Conservation (phyloP, 2,888 invertebrate genomes). For the Bursaphelenchus okinawaensis region DNA sequence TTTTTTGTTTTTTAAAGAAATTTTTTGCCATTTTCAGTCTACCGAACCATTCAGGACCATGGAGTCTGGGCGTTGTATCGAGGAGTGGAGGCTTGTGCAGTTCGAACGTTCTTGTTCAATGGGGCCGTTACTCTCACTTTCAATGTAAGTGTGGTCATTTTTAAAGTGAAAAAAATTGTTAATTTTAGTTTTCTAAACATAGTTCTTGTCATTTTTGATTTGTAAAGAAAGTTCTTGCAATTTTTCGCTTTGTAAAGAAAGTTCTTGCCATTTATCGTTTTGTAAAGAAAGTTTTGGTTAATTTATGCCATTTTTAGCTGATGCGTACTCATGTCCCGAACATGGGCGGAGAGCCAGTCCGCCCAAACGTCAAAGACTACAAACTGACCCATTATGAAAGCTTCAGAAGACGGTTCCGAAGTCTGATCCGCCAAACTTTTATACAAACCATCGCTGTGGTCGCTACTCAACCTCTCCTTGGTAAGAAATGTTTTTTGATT, state of each 20-base stretch:
- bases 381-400: neutral
- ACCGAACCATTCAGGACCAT: neutral
- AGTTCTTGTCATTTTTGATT: too few species aligned
- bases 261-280: too few species aligned
- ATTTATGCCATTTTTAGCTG: too few species aligned
- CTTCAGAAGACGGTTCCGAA: neutral
- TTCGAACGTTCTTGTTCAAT: neutral
- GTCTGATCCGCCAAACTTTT: neutral
- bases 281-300: too few species aligned
- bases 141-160: neutral
- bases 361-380: neutral
- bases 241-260: too few species aligned
- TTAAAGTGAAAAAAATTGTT: too few species aligned
- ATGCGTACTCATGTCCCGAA: neutral
- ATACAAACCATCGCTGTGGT: neutral
- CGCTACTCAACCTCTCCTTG: neutral
- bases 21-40: too few species aligned
- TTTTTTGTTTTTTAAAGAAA: too few species aligned
- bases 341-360: neutral
- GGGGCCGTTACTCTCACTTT: neutral
- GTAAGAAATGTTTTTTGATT: neutral
- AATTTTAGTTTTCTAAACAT: too few species aligned
- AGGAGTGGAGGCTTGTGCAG: neutral
- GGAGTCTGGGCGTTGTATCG: neutral
- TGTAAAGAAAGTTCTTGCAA: too few species aligned